Percentiles rank a stretch among this genome's conserved stretches.
phyloP scores from a whole-genome alignment of 2,113 vertebrate genomes.

The Nibea coibor region DNA sequence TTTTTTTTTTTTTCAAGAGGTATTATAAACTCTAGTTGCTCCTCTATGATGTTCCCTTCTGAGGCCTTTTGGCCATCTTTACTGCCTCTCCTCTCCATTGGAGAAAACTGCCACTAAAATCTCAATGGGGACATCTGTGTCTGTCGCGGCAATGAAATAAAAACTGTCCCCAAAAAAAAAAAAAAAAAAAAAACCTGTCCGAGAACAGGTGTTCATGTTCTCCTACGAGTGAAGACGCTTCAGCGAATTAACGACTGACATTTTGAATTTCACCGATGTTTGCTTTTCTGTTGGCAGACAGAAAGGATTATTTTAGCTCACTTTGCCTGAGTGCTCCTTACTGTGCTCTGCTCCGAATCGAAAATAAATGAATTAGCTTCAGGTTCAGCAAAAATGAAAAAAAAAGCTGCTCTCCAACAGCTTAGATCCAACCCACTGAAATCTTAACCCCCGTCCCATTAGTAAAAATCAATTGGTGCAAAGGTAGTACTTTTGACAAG shows the following conservation, averaged over 20 bases:
- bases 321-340: conserved; percentile 36
- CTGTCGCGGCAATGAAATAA: conserved; percentile 71
- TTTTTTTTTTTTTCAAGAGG: conserved; percentile 53
- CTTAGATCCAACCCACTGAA: conserved; percentile 17
- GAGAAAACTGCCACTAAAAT: conserved; percentile 77
- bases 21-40: conserved; percentile 71
- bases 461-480: conserved; percentile 33
- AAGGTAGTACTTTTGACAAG: conserved; percentile 16
- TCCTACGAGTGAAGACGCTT: conserved; percentile 66
- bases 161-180: conserved; percentile 46
- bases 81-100: conserved; percentile 61
- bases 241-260: conserved; percentile 77
- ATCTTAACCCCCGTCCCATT: conserved; percentile 25
- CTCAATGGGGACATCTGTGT: conserved; percentile 79
- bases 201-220: conserved; percentile 77
- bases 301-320: conserved; percentile 65
- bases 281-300: conserved; percentile 65
- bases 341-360: conserved; percentile 43
- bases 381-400: conserved; percentile 45
- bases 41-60: conserved; percentile 52
- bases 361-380: conserved; percentile 61
- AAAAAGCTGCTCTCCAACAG: not conserved
- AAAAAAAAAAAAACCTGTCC: conserved; percentile 46
- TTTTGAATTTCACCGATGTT: conserved; percentile 74
- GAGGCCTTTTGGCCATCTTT: conserved; percentile 71